phyloP scores from a whole-genome alignment of 2,888 invertebrate genomes.

The Agrotis puta region DNA sequence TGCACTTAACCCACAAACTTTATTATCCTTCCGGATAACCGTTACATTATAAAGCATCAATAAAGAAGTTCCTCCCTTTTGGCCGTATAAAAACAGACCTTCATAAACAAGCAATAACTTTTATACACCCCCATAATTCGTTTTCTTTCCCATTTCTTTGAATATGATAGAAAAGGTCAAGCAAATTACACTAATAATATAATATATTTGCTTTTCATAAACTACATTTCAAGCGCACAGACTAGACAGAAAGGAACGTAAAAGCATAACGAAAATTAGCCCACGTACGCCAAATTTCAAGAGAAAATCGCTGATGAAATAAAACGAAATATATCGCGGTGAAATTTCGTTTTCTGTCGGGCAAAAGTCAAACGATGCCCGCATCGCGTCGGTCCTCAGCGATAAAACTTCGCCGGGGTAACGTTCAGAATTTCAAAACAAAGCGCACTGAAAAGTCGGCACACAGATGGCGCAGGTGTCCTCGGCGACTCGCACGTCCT shows the following conservation, averaged over 20 bases:
- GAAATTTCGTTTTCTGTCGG: slow-evolving; percentile 70
- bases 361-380: slow-evolving; percentile 81
- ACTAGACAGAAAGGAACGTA: slow-evolving; percentile 50
- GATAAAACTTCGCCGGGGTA: slow-evolving; percentile 83
- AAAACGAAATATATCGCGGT: slow-evolving; percentile 66
- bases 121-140: slow-evolving; percentile 83
- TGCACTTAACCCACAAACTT: slow-evolving; percentile 74
- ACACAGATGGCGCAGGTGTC: slow-evolving; percentile 85
- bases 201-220: slow-evolving; percentile 38
- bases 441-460: slow-evolving; percentile 83
- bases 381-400: slow-evolving; percentile 78
- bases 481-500: slow-evolving; percentile 81
- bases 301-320: slow-evolving; percentile 62
- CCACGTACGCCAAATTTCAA: slow-evolving; percentile 48
- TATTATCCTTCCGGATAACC: slow-evolving; percentile 82
- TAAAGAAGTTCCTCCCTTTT: slow-evolving; percentile 82
- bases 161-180: slow-evolving; percentile 70
- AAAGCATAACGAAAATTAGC: slow-evolving; percentile 49
- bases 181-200: slow-evolving; percentile 44
- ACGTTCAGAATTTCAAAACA: slow-evolving; percentile 83
- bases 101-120: slow-evolving; percentile 88
- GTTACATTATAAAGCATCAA: slow-evolving; percentile 83
- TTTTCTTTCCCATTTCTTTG: slow-evolving; percentile 77
- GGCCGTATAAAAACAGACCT: slow-evolving; percentile 84
- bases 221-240: slow-evolving; percentile 31